A percentile compares a stretch with the other conserved stretches of the same genome.
Conservation (phyloP, 2,888 invertebrate species). For the Drosophila nr. perissopoda region DNA sequence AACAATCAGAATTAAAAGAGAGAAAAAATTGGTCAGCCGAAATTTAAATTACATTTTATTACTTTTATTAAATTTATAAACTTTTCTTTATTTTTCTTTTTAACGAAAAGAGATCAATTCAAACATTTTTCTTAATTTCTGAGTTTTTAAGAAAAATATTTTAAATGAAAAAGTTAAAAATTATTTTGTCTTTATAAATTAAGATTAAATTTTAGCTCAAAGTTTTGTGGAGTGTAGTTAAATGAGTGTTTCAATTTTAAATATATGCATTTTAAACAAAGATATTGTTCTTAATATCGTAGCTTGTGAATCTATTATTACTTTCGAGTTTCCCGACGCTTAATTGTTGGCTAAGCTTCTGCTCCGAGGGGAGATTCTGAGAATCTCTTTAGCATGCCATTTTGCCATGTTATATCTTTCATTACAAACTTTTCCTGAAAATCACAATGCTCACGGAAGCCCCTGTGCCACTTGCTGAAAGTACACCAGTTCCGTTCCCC, state of each 20-base stretch:
- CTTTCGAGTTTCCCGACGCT: background rate
- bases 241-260: background rate
- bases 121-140: background rate
- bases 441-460: conserved; percentile 23
- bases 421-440: conserved; percentile 44
- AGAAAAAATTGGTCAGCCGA: background rate
- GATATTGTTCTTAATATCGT: background rate
- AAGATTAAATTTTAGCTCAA: background rate
- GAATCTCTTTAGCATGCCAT: conserved; percentile 23
- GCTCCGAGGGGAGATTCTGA: conserved; percentile 26
- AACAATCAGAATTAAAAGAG: background rate
- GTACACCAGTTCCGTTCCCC: background rate
- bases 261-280: background rate
- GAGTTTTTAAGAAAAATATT: background rate
- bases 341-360: conserved; percentile 19
- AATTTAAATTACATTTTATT: background rate
- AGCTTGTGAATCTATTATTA: background rate
- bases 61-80: no score
- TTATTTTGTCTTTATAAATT: background rate
- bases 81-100: no score
- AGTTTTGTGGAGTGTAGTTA: background rate
- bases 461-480: background rate
- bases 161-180: background rate
- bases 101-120: background rate
- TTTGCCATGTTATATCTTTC: conserved; percentile 38